phyloP scores from a whole-genome alignment of 1,140 invertebrate genomes.

The Schlechtendalia chinensis region DNA sequence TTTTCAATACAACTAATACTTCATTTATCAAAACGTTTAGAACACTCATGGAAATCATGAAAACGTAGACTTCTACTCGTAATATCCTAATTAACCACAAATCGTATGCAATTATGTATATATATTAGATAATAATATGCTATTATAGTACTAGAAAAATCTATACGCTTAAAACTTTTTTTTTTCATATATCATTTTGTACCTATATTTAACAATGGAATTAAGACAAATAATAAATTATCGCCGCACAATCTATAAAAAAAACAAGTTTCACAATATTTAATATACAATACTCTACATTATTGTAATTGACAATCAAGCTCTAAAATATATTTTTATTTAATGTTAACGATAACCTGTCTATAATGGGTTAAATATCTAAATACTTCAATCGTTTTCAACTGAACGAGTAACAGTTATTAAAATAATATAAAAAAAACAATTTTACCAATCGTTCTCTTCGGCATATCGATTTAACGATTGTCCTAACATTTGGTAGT shows the following conservation, averaged over 20 bases:
- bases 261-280: slow-evolving; percentile 17
- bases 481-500: no score
- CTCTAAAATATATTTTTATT: slow-evolving; percentile 9
- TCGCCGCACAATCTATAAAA: slow-evolving; percentile 11
- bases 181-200: background rate
- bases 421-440: no score
- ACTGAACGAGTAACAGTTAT: background rate
- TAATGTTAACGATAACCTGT: slow-evolving; percentile 20
- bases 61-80: no score
- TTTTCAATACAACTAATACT: no score
- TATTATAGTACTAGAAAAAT: background rate
- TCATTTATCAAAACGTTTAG: no score
- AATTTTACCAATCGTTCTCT: background rate
- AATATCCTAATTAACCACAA: background rate
- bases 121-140: background rate
- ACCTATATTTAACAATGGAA: background rate
- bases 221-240: slow-evolving; percentile 2
- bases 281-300: background rate
- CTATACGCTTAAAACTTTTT: background rate
- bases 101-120: no score
- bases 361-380: background rate
- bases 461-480: background rate
- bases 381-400: background rate
- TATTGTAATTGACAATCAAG: slow-evolving; percentile 16
- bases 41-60: no score